Base-by-base conservation (phyloP, 2,113 vertebrate genomes). In the Hydropotes inermis region DNA sequence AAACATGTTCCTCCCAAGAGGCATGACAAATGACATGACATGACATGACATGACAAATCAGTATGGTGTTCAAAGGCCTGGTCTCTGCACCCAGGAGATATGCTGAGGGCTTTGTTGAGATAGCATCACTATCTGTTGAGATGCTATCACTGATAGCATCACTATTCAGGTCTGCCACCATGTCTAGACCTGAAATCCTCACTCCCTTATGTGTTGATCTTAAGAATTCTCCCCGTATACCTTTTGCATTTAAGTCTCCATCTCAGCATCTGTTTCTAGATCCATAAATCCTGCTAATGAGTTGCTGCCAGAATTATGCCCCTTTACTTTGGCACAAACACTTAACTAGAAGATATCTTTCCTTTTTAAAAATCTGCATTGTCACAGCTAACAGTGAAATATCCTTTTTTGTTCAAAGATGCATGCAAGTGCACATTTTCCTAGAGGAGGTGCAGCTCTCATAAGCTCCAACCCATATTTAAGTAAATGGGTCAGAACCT, bases 161-260 rank as follows among this genome's bases (percentile, higher is more conserved):
- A 2, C 21, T 87, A 1, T 43, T 61, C 36, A 36, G 14, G 60
- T 33, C 12, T 9, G 39, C 50, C 19, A 15, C 33, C 79, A 23
- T 19, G 33, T 55, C 33, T 6, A 2, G 33, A 36, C 30, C 57
- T 12, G 30, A 21, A n/a, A 30, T 28, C 12, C 28, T 87, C 36
- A 54, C 9, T 83, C 84, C 30, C n/a, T 39, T 1, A 0, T 1
- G 0, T 2, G 36, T 6, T 23, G 28, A 17, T 70, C 21, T 27
- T 27, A 27, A 93, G 23, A 23, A 36, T 33, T 16, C 60, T 61
- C 87, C 21, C 84, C 55, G 30, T 2, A 74, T 50, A 45, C 25
- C 43, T 85, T 92, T n/a, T 82, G 52, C 76, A 60, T 61, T 84
- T 78, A 55, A 33, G 58, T 85, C 78, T 74, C 36, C 84, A 57